phyloP scores from a whole-genome alignment of 2,888 invertebrate genomes.

The Cosmia trapezina region DNA sequence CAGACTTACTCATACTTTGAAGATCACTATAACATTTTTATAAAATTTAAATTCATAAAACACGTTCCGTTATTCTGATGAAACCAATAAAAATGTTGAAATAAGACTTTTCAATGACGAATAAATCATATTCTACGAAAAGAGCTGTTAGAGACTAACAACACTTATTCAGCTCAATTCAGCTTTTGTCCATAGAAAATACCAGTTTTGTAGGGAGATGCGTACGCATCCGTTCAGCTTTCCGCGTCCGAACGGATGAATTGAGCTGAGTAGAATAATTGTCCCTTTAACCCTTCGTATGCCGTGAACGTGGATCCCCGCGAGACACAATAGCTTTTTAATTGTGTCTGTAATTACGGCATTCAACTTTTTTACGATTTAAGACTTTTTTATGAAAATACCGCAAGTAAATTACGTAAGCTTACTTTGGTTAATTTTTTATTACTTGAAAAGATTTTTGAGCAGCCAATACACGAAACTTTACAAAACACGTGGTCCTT shows the following conservation, averaged over 20 bases:
- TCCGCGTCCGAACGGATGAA: no score
- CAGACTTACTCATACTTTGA: conserved; percentile 36
- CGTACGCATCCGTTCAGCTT: no score
- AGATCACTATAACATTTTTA: neutral
- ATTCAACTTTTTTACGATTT: no score
- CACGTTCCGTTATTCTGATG: conserved; percentile 6
- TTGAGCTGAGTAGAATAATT: no score
- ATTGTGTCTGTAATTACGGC: no score
- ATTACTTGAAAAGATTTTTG: conserved; percentile 1
- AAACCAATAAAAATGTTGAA: conserved; percentile 20
- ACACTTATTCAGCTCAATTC: no score
- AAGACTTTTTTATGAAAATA: neutral
- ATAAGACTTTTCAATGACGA: conserved; percentile 1
- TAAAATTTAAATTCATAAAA: conserved; percentile 23
- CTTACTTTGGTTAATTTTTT: conserved; percentile 17
- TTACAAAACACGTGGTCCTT: conserved; percentile 11
- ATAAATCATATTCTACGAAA: conserved; percentile 17
- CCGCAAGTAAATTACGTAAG: conserved; percentile 22
- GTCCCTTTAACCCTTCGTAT: no score
- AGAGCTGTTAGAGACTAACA: neutral
- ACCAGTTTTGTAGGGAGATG: no score
- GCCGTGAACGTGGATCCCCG: no score
- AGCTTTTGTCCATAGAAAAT: no score
- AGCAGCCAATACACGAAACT: neutral
- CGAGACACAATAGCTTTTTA: no score